Evolutionary conservation across 2,113 vertebrate species (phyloP).

Genomic region (cat (Felis catus)): DNA sequence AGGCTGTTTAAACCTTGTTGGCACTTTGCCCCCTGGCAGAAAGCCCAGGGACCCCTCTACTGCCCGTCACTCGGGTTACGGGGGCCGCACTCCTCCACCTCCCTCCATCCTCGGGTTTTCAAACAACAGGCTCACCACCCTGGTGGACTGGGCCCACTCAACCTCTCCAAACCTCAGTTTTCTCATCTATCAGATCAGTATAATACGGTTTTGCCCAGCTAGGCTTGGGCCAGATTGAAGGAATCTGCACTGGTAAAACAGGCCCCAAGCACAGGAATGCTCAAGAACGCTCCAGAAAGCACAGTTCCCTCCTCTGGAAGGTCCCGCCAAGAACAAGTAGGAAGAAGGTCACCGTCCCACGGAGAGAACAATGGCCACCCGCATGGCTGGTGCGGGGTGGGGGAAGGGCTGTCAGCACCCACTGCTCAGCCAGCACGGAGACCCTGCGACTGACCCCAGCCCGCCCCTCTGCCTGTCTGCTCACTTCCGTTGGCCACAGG

Average conservation of each 20-base stretch:
- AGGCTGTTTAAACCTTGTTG: background rate
- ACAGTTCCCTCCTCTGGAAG: background rate
- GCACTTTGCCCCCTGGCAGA: background rate
- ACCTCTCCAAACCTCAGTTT: background rate
- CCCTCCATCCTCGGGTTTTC: background rate
- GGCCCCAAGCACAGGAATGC: background rate
- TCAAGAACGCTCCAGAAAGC: background rate
- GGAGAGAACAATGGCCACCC: no score
- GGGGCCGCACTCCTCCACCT: no score
- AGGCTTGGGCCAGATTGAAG: background rate
- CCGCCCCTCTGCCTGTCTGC: background rate
- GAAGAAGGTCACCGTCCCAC: background rate
- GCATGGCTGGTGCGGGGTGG: rapidly evolving
- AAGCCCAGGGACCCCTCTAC: background rate
- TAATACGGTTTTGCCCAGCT: no score
- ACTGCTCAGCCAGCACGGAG: background rate
- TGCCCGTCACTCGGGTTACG: rapidly evolving
- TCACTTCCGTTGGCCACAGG: background rate
- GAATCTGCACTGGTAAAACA: background rate
- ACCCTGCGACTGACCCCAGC: background rate
- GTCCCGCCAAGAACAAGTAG: background rate
- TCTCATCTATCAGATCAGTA: background rate
- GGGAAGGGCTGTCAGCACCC: background rate
- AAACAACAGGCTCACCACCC: background rate
- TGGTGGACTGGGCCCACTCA: background rate